Conservation (phyloP, 2,888 invertebrate genomes). For the Platycnemis pennipes region DNA sequence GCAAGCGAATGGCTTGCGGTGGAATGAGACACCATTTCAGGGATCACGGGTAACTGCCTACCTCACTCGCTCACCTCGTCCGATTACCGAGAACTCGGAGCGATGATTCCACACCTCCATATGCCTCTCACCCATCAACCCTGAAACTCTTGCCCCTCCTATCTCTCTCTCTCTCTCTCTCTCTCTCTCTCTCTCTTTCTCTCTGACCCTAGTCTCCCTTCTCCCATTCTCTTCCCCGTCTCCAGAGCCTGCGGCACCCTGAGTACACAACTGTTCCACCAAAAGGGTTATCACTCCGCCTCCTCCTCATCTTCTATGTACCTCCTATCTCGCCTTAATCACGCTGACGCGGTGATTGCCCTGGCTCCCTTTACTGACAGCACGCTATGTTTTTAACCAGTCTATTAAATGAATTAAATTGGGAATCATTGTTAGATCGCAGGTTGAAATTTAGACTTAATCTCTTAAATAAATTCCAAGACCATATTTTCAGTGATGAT, state of each 20-base stretch:
- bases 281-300: too few species aligned
- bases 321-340: conserved; percentile 22
- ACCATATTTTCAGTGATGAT: too few species aligned
- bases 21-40: not conserved
- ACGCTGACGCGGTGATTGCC: conserved; percentile 55
- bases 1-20: not conserved
- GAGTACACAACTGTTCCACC: too few species aligned
- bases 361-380: conserved; percentile 42
- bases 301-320: not conserved
- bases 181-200: not conserved
- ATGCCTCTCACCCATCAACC: not conserved
- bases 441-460: too few species aligned
- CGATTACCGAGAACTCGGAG: not conserved
- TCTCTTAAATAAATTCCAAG: too few species aligned
- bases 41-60: not conserved
- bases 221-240: not conserved
- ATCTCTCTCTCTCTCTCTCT: not conserved
- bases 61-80: not conserved
- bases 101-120: not conserved
- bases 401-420: too few species aligned
- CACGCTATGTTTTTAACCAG: not conserved
- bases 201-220: not conserved
- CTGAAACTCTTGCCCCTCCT: not conserved
- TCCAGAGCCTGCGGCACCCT: not conserved
- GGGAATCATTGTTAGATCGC: not conserved